A percentile compares a stretch with the other conserved stretches of the same genome.
These are phyloP conservation scores for Bradypodion ventrale DNA, from an alignment of 2,797 vertebrate genomes.

Conservation along the genomic window DNA sequence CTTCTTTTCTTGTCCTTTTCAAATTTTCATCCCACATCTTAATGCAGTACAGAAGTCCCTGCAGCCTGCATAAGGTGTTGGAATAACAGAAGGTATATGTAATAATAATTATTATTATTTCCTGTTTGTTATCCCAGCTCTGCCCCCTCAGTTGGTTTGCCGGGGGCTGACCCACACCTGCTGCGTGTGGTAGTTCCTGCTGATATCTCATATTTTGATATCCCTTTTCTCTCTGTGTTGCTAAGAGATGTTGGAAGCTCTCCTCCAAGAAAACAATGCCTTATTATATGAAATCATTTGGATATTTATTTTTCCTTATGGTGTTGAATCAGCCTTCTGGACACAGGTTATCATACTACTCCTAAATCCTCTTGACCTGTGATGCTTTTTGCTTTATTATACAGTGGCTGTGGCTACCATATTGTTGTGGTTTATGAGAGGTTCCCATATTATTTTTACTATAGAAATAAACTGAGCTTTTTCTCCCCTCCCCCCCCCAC, in stretches of 20 bases:
- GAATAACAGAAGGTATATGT: not conserved
- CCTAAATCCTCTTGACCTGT: fast-evolving
- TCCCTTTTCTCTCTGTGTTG: not conserved
- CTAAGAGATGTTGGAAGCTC: not conserved
- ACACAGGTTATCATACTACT: not conserved
- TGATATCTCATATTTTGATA: not conserved
- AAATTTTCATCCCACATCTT: not conserved
- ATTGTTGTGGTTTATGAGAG: too few species aligned
- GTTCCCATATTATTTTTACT: not conserved
- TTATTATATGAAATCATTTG: not conserved
- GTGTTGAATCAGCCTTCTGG: not conserved
- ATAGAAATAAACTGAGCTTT: not conserved
- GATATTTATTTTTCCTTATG: not conserved
- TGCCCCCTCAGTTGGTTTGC: not conserved
- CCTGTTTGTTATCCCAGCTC: not conserved
- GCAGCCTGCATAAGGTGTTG: not conserved
- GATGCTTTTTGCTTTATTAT: not conserved
- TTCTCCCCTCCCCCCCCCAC: too few species aligned
- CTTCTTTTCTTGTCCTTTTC: not conserved
- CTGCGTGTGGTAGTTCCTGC: not conserved
- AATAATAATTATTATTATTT: not conserved
- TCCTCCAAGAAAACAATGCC: not conserved
- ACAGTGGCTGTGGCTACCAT: too few species aligned
- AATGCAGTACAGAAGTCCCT: not conserved
- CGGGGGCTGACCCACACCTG: not conserved